phyloP scores from a whole-genome alignment of 2,888 invertebrate genomes.

The Herminia tarsipennalis region DNA sequence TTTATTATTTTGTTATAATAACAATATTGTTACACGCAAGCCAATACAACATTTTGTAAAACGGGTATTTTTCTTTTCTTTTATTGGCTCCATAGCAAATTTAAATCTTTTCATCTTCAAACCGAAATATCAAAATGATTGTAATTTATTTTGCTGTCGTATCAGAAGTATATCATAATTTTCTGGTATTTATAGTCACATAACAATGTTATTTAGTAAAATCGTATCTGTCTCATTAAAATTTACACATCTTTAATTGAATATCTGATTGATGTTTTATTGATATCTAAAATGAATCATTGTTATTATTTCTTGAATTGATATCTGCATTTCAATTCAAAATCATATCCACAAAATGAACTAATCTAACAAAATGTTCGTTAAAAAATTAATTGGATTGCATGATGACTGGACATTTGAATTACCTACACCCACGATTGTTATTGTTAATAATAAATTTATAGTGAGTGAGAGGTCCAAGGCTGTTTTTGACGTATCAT shows the following conservation, averaged over 20 bases:
- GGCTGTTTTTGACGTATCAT: slow-evolving; percentile 61
- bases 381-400: slow-evolving; percentile 47
- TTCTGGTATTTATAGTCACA: slow-evolving; percentile 13
- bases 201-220: slow-evolving; percentile 19
- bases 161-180: slow-evolving; percentile 4
- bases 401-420: slow-evolving; percentile 40
- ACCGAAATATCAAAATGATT: slow-evolving; percentile 16
- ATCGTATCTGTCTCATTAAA: no score
- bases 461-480: slow-evolving; percentile 71
- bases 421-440: slow-evolving; percentile 49
- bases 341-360: not conserved
- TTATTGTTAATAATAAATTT: slow-evolving; percentile 65
- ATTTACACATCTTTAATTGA: slow-evolving; percentile 4
- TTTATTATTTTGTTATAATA: no score
- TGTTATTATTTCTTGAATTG: not conserved
- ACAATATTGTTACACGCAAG: no score
- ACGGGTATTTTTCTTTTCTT: no score
- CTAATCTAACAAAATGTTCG: slow-evolving; percentile 3
- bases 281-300: not conserved
- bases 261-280: slow-evolving; percentile 4
- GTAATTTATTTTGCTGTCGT: slow-evolving; percentile 5
- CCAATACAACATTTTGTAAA: no score
- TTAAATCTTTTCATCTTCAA: no score
- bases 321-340: not conserved
- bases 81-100: no score